Evolutionary conservation across 2,888 invertebrate genomes (phyloP).

Genomic region (Drosophila recens): DNA sequence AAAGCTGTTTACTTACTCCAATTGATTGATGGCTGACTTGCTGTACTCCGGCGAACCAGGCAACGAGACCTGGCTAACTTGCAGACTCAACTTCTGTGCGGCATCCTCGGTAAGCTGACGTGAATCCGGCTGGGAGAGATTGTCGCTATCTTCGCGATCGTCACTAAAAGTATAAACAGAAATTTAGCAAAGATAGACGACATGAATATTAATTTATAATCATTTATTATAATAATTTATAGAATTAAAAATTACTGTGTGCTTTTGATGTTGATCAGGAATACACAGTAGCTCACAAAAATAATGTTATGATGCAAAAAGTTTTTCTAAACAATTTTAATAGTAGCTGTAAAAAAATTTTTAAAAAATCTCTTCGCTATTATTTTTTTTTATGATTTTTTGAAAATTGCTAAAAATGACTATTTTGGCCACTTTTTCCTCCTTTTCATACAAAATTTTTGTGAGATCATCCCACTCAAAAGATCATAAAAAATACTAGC

Average conservation of each 20-base stretch:
- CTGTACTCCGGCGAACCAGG: conserved; percentile 68
- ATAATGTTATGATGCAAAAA: too few species aligned
- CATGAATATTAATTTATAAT: not conserved
- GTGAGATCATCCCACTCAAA: too few species aligned
- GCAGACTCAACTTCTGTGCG: conserved; percentile 66
- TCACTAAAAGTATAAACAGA: conserved; percentile 39
- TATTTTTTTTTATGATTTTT: too few species aligned
- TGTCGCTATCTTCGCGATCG: conserved; percentile 73
- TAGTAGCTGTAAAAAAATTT: too few species aligned
- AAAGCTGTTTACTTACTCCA: conserved; percentile 56
- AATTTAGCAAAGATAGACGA: not conserved
- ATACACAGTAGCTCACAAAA: not conserved
- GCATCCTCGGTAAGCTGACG: conserved; percentile 63
- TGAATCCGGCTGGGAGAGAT: conserved; percentile 65
- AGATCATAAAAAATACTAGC: too few species aligned
- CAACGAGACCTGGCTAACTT: conserved; percentile 70
- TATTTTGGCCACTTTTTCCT: too few species aligned
- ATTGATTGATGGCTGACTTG: conserved; percentile 65
- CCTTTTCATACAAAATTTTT: too few species aligned
- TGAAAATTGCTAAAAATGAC: too few species aligned
- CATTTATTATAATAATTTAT: too few species aligned
- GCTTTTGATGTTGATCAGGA: not conserved
- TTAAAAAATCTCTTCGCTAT: too few species aligned
- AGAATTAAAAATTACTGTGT: not conserved
- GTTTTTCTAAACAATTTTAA: too few species aligned